Evolutionary conservation across 1,140 invertebrate genomes (phyloP).

Genomic region (Drosophila sulfurigaster): DNA sequence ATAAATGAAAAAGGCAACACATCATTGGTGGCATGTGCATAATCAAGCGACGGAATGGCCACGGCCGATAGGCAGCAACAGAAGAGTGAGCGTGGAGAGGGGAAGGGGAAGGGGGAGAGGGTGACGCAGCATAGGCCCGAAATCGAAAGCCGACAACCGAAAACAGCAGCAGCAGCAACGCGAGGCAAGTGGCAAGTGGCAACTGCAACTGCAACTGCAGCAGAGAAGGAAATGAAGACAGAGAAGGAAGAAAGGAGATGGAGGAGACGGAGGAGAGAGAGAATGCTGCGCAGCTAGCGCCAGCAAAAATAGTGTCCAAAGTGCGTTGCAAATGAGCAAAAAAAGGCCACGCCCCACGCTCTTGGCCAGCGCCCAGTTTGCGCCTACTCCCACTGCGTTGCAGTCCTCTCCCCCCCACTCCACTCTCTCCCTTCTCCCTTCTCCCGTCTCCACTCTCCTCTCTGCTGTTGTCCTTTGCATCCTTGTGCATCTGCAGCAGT

Average conservation of each 20-base stretch:
- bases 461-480: constrained; percentile 22
- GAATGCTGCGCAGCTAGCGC: constrained; percentile 59
- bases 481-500: constrained; percentile 30
- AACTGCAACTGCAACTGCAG: constrained; percentile 18
- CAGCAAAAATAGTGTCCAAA: constrained; percentile 61
- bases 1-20: constrained; percentile 78
- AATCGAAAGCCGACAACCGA: constrained; percentile 56
- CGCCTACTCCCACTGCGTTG: neutral
- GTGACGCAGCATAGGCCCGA: constrained; percentile 50
- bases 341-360: constrained; percentile 72
- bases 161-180: constrained; percentile 7
- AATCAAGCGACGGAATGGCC: constrained; percentile 52
- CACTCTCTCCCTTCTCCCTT: neutral
- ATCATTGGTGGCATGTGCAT: constrained; percentile 80
- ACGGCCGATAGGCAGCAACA: constrained; percentile 5
- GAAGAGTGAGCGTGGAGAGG: constrained; percentile 13
- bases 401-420: neutral
- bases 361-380: neutral
- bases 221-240: neutral
- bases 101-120: constrained; percentile 14
- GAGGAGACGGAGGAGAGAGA: constrained; percentile 17
- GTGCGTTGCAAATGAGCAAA: constrained; percentile 78
- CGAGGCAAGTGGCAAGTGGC: neutral
- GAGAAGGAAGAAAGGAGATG: no score
- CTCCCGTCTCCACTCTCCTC: neutral